Evolutionary conservation across 1,140 invertebrate species (phyloP).

Genomic region (Drosophila fuyamai): DNA sequence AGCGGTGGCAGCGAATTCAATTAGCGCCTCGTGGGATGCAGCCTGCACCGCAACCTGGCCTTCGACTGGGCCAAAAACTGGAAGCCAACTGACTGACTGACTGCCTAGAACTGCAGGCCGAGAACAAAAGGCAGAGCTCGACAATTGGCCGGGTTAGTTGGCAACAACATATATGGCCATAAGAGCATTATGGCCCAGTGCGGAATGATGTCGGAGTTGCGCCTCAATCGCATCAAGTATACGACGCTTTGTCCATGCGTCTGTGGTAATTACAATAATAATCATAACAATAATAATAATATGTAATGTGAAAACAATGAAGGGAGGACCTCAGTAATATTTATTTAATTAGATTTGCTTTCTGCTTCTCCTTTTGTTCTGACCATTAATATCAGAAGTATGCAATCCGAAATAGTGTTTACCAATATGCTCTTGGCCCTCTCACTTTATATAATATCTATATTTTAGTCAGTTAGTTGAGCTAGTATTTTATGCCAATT

Average conservation of each 20-base stretch:
- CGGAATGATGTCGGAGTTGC: background rate
- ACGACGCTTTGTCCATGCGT: constrained; percentile 18
- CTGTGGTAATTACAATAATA: background rate
- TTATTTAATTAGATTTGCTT: constrained; percentile 68
- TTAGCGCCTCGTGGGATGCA: constrained; percentile 31
- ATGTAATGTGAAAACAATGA: constrained; percentile 49
- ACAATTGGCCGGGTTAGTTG: constrained; percentile 49
- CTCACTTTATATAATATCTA: no score
- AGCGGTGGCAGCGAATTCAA: constrained; percentile 31
- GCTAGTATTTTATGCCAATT: no score
- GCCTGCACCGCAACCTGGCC: background rate
- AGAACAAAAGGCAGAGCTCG: constrained; percentile 2
- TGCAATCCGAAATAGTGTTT: constrained; percentile 9
- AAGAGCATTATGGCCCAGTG: constrained; percentile 47
- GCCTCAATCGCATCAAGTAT: constrained; percentile 35
- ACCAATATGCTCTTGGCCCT: no score
- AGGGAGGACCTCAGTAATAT: constrained; percentile 16
- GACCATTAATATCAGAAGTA: constrained; percentile 41
- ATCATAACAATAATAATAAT: constrained; percentile 22
- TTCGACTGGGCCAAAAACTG: background rate
- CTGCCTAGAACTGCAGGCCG: constrained; percentile 1
- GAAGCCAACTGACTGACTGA: background rate
- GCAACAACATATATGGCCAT: constrained; percentile 39
- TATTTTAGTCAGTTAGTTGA: background rate
- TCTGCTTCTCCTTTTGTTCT: background rate